Evolutionary conservation across 2,113 vertebrate genomes (phyloP).

Genomic region (Pogona vitticeps): DNA sequence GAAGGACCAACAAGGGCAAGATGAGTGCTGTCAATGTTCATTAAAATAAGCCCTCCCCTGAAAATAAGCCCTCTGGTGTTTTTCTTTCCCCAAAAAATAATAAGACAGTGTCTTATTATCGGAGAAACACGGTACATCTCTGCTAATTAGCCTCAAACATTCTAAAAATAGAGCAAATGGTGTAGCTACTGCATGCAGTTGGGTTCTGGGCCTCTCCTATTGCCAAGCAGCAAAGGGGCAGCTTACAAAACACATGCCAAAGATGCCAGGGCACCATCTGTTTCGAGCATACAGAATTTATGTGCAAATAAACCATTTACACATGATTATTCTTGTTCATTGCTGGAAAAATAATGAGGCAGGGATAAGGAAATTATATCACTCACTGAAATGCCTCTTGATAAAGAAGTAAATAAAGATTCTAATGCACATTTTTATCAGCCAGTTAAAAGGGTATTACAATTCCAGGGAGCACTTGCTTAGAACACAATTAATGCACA

Average conservation of each 20-base stretch:
- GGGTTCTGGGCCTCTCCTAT: background rate
- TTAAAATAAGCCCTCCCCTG: no score
- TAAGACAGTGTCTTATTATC: no score
- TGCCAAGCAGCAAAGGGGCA: background rate
- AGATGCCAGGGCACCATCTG: background rate
- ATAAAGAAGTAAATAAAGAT: background rate
- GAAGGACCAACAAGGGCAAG: no score
- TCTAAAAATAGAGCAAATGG: background rate
- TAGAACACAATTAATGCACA: background rate
- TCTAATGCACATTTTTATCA: background rate
- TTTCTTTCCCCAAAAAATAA: no score
- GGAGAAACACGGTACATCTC: no score
- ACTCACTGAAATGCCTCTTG: background rate
- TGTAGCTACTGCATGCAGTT: background rate
- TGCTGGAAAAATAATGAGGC: background rate
- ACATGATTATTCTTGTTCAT: background rate
- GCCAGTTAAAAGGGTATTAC: background rate
- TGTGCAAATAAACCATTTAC: background rate
- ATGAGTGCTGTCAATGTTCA: no score
- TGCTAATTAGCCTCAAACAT: background rate
- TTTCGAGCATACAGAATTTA: background rate
- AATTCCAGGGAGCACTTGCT: background rate
- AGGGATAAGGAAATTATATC: background rate
- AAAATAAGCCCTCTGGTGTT: no score
- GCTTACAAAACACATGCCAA: conserved; percentile 4